Conservation (phyloP, 2,797 vertebrate genomes). For the Eurystomus glaucurus region DNA sequence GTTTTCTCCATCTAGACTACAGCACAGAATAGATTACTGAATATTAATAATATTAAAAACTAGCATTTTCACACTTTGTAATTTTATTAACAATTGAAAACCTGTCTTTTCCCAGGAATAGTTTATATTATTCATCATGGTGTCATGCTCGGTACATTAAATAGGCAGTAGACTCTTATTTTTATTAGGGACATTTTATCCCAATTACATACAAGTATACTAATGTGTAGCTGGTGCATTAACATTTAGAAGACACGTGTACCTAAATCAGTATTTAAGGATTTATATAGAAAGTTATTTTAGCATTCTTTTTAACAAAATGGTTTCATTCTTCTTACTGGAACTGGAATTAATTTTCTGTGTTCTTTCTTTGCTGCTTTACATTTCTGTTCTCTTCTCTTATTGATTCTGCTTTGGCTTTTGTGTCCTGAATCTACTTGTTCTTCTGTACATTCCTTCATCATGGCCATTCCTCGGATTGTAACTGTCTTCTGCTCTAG, state of each 20-base stretch:
- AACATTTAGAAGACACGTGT: neutral
- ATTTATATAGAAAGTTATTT: neutral
- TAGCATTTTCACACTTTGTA: neutral
- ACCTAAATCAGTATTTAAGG: neutral
- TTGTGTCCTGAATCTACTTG: neutral
- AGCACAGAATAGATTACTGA: neutral
- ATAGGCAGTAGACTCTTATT: neutral
- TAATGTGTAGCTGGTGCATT: neutral
- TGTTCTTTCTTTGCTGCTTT: neutral
- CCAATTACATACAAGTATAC: neutral
- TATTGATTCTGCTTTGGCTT: neutral
- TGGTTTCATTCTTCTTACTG: neutral
- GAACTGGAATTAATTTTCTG: neutral
- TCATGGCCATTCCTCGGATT: neutral
- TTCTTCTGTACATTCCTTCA: neutral
- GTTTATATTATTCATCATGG: neutral
- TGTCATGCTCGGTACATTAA: neutral
- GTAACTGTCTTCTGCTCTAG: neutral
- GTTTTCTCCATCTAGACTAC: neutral
- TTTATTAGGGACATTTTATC: neutral
- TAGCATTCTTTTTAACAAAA: neutral
- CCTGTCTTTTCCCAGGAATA: neutral
- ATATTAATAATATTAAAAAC: neutral
- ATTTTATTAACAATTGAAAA: neutral
- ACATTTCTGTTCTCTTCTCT: neutral